These are phyloP conservation scores for Scomber japonicus DNA, from an alignment of 2,113 vertebrate genomes.

Conservation along the genomic window DNA sequence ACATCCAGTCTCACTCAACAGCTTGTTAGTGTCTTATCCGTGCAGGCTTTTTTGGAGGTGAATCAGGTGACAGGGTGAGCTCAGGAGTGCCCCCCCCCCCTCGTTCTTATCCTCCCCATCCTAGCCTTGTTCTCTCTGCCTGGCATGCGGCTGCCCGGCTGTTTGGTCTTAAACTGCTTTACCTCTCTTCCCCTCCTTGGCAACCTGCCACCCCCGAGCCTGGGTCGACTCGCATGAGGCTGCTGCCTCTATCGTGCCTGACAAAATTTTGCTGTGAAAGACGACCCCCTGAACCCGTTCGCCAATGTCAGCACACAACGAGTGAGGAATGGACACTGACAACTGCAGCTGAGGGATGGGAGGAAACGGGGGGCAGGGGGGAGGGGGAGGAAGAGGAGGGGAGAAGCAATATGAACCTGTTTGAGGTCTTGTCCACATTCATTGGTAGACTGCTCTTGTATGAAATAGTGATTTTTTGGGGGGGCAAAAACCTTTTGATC, in stretches of 20 bases:
- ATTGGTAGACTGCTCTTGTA: too few relatives aligned
- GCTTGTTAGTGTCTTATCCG: conserved; percentile 32
- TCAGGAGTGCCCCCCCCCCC: conserved; percentile 6
- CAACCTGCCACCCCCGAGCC: conserved; percentile 26
- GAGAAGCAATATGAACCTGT: not conserved
- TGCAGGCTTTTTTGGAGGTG: conserved; percentile 15
- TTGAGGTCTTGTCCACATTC: not conserved
- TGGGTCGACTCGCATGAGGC: conserved; percentile 52
- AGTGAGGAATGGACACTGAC: conserved; percentile 70
- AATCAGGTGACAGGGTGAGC: conserved; percentile 28
- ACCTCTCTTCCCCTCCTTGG: conserved; percentile 40
- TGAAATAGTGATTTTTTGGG: not conserved
- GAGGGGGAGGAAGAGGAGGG: not conserved
- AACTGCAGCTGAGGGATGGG: conserved; percentile 65
- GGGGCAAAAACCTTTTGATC: too few relatives aligned
- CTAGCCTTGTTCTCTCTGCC: conserved; percentile 35
- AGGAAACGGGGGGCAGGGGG: conserved; percentile 60
- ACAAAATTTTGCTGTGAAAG: conserved; percentile 63
- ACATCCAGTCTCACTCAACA: conserved; percentile 11
- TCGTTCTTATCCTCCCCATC: conserved; percentile 35
- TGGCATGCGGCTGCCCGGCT: conserved; percentile 49
- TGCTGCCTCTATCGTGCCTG: conserved; percentile 52
- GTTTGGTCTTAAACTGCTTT: conserved; percentile 57
- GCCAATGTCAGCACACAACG: conserved; percentile 48
- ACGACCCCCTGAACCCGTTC: conserved; percentile 49